phyloP scores from a whole-genome alignment of 1,140 invertebrate species.

The Drosophila bifasciata region DNA sequence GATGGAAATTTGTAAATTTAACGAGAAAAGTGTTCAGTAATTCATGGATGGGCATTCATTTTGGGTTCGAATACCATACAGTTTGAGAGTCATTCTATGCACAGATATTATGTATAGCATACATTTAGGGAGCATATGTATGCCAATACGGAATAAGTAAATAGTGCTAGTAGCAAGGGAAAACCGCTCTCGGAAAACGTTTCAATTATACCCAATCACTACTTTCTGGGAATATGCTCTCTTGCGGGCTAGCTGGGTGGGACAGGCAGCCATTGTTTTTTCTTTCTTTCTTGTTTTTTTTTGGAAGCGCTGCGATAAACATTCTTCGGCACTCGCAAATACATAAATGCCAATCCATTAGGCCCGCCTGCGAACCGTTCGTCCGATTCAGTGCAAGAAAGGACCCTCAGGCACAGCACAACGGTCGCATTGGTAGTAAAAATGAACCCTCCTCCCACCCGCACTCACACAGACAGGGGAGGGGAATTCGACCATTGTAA shows the following conservation, averaged over 20 bases:
- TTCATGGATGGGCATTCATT: conserved; percentile 20
- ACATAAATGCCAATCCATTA: conserved; percentile 76
- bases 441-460: conserved; percentile 1
- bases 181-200: conserved; percentile 4
- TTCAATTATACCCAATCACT: conserved; percentile 10
- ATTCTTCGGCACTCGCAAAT: conserved; percentile 56
- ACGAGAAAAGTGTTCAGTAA: conserved; percentile 26
- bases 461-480: conserved; percentile 10
- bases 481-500: conserved; percentile 70
- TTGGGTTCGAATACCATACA: not conserved
- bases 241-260: no score
- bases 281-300: no score
- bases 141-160: no score
- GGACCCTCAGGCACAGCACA: conserved; percentile 35
- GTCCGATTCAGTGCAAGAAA: conserved; percentile 61
- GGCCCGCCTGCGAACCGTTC: conserved; percentile 54
- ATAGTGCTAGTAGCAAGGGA: no score
- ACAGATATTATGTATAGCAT: not conserved
- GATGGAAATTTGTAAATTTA: not conserved
- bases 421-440: conserved; percentile 37
- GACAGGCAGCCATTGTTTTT: conserved; percentile 40
- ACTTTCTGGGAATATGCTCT: no score
- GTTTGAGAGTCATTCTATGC: not conserved
- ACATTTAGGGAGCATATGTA: not conserved
- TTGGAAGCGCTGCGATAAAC: conserved; percentile 47